A percentile compares a stretch with the other conserved stretches of the same genome.
Conservation (phyloP, 2,888 invertebrate species). For the Dicycla oo region DNA sequence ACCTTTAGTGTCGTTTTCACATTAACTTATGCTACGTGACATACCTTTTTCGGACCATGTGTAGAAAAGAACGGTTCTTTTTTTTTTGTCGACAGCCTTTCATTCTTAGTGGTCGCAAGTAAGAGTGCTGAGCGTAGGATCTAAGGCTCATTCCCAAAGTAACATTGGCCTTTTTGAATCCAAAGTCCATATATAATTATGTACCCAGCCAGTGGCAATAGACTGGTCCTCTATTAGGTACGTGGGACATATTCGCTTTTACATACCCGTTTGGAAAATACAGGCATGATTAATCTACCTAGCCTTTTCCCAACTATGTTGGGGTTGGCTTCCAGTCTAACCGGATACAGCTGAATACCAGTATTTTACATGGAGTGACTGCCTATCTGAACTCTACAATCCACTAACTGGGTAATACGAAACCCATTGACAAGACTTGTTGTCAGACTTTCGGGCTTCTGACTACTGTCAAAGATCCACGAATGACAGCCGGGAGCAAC, state of each 20-base stretch:
- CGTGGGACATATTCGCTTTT: background rate
- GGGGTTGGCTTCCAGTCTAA: too few relatives aligned
- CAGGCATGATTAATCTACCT: too few relatives aligned
- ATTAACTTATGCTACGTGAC: background rate
- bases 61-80: background rate
- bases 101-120: background rate
- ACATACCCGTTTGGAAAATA: background rate
- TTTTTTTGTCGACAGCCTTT: background rate
- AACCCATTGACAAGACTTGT: too few relatives aligned
- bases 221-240: background rate
- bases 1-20: slow-evolving; percentile 14
- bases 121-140: background rate
- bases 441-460: too few relatives aligned
- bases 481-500: too few relatives aligned
- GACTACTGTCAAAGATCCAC: too few relatives aligned
- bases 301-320: too few relatives aligned
- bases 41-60: slow-evolving; percentile 2
- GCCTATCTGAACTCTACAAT: too few relatives aligned
- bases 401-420: too few relatives aligned
- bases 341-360: too few relatives aligned
- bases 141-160: background rate
- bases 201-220: background rate
- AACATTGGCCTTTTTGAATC: background rate
- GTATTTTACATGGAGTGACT: too few relatives aligned
- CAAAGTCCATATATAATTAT: background rate